Evolutionary conservation across 2,888 invertebrate species (phyloP).

Genomic region (Tanytarsus gracilentus): DNA sequence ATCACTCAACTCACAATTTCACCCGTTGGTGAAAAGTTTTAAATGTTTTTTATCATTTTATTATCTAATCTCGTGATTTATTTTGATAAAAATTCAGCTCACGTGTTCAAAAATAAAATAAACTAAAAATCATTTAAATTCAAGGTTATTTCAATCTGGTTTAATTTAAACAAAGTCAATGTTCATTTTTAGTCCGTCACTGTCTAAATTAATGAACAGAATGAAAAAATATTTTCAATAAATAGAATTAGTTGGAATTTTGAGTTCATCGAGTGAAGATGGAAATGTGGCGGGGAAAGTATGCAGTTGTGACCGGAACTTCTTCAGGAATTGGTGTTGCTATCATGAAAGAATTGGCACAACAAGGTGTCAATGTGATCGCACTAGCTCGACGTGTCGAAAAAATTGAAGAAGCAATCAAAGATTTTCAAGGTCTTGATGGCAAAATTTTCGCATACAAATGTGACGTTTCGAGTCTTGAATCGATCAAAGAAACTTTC

Average conservation of each 20-base stretch:
- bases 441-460: constrained; percentile 39
- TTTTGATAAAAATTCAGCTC: too few relatives aligned
- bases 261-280: not conserved
- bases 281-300: constrained; percentile 31
- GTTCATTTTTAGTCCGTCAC: too few relatives aligned
- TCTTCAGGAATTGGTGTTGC: constrained; percentile 50
- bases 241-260: not conserved
- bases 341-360: constrained; percentile 41
- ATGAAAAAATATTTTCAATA: too few relatives aligned
- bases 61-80: too few relatives aligned
- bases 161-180: too few relatives aligned
- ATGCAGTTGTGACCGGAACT: constrained; percentile 56
- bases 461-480: constrained; percentile 49
- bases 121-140: too few relatives aligned
- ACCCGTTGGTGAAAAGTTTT: not conserved
- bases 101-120: too few relatives aligned
- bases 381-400: constrained; percentile 46
- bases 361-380: constrained; percentile 47
- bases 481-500: constrained; percentile 48
- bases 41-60: too few relatives aligned
- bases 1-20: not conserved
- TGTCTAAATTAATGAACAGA: too few relatives aligned
- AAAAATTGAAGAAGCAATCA: constrained; percentile 38
- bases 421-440: constrained; percentile 32
- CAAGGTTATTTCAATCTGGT: too few relatives aligned